Evolutionary conservation across 2,113 vertebrate genomes (phyloP).

Genomic region (Dasyprocta punctata): DNA sequence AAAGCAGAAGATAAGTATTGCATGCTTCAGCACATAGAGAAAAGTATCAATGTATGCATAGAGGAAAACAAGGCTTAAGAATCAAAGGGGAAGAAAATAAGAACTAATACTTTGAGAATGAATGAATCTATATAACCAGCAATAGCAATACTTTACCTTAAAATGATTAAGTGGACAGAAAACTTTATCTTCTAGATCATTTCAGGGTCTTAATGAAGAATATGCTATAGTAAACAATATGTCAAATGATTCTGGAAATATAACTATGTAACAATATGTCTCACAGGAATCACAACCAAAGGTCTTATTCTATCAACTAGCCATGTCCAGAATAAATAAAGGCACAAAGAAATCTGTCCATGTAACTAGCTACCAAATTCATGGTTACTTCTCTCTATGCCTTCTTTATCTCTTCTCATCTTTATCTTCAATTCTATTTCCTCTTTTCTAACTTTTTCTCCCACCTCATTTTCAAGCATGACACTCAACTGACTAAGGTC

Average conservation of each 20-base stretch:
- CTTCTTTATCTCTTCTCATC: background rate
- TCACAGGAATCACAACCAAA: background rate
- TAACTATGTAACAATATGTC: background rate
- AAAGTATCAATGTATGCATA: background rate
- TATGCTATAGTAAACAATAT: background rate
- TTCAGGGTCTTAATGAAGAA: background rate
- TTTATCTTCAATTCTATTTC: background rate
- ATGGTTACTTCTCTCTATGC: background rate
- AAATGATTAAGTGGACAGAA: background rate
- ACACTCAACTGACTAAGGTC: background rate
- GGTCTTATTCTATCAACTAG: background rate
- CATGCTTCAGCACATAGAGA: background rate
- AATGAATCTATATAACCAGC: background rate
- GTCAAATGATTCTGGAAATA: background rate
- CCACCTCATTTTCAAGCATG: background rate
- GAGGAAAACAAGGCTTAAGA: background rate
- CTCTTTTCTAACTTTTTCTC: background rate
- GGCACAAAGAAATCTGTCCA: background rate
- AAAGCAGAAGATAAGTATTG: constrained; percentile 2
- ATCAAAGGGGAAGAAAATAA: background rate
- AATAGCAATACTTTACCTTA: background rate
- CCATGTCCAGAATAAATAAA: background rate
- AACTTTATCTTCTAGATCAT: background rate
- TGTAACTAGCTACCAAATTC: background rate
- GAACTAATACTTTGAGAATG: background rate